These are phyloP conservation scores for Bothrops jararaca DNA, from an alignment of 2,113 vertebrate species.

Conservation along the genomic window DNA sequence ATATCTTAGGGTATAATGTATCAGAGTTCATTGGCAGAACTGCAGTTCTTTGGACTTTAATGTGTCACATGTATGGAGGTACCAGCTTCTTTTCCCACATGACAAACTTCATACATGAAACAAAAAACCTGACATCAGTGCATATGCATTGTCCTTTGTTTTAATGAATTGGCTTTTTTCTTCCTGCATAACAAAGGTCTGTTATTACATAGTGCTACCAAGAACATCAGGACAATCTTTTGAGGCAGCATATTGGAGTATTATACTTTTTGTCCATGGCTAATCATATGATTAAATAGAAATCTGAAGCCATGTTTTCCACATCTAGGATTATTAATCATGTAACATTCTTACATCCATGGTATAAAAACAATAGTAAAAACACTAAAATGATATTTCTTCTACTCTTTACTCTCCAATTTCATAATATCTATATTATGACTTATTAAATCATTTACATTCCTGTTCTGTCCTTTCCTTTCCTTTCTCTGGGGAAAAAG, in stretches of 20 bases:
- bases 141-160: not conserved
- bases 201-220: not conserved
- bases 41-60: not conserved
- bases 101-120: not conserved
- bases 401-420: constrained; percentile 6
- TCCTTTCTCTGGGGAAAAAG: constrained; percentile 2
- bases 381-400: constrained; percentile 20
- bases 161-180: not conserved
- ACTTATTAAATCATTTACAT: constrained; percentile 15
- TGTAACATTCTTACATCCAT: not conserved
- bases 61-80: not conserved
- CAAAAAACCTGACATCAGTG: not conserved
- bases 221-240: not conserved
- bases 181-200: constrained; percentile 17
- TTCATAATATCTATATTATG: constrained; percentile 33
- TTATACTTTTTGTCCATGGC: not conserved
- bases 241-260: not conserved
- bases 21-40: not conserved
- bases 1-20: not conserved
- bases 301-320: not conserved
- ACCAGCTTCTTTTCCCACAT: not conserved
- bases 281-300: not conserved
- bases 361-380: not conserved
- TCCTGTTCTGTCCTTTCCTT: not conserved
- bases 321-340: not conserved